phyloP scores from a whole-genome alignment of 2,888 invertebrate genomes.

The Plemyria rubiginata region DNA sequence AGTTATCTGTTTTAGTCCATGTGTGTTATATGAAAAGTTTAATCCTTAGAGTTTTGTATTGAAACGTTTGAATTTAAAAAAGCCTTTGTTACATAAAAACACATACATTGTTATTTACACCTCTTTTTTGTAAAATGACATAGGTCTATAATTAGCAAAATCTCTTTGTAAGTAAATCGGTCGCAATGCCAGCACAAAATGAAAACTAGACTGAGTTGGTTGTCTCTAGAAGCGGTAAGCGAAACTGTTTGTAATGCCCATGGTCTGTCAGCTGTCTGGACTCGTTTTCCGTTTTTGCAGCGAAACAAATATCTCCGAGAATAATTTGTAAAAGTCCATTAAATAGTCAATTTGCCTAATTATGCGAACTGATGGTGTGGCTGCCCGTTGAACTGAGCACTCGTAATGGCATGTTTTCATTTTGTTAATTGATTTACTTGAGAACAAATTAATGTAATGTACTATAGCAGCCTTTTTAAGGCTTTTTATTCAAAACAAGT shows the following conservation, averaged over 20 bases:
- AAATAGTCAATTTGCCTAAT: slow-evolving; percentile 33
- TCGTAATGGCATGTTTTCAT: slow-evolving; percentile 22
- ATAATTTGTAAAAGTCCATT: slow-evolving; percentile 37
- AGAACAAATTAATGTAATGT: not conserved
- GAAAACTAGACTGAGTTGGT: not conserved
- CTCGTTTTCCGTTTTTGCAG: slow-evolving; percentile 39
- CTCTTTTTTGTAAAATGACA: no score
- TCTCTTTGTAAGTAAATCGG: no score
- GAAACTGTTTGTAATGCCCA: slow-evolving; percentile 1
- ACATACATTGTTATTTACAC: no score
- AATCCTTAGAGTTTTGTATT: no score
- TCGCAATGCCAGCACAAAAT: no score
- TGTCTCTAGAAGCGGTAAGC: slow-evolving; percentile 3
- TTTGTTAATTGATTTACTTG: slow-evolving; percentile 18
- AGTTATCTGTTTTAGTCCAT: no score
- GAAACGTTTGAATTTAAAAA: no score
- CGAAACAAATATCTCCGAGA: slow-evolving; percentile 33
- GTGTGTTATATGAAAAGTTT: no score
- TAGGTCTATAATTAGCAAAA: no score
- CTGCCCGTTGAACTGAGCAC: slow-evolving; percentile 23
- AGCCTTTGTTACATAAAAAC: no score
- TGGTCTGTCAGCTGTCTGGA: slow-evolving; percentile 19
- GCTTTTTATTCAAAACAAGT: no score
- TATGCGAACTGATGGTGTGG: slow-evolving; percentile 25
- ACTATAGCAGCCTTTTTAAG: not conserved